Conservation (phyloP, 1,140 invertebrate species). For the Bradysia coprophila region DNA sequence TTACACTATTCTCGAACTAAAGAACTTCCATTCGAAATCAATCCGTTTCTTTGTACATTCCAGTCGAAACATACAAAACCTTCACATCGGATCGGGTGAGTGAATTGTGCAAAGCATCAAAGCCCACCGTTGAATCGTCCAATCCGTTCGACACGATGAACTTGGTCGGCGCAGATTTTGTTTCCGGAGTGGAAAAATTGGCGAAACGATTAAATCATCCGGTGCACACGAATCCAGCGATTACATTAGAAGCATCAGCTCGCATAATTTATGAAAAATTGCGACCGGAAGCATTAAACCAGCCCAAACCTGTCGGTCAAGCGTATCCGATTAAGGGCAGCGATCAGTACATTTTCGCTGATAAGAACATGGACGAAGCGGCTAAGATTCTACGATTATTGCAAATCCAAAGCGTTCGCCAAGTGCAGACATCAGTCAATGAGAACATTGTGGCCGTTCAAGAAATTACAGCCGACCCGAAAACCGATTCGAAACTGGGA, state of each 20-base stretch:
- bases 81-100: constrained; percentile 33
- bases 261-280: constrained; percentile 45
- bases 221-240: constrained; percentile 60
- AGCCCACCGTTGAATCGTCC: constrained; percentile 46
- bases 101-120: constrained; percentile 28
- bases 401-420: constrained; percentile 77
- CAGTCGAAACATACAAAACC: constrained; percentile 51
- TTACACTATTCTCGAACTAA: constrained; percentile 5
- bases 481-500: constrained; percentile 86
- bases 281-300: constrained; percentile 41
- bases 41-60: no score
- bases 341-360: constrained; percentile 28
- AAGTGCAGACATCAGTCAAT: constrained; percentile 89
- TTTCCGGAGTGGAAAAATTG: constrained; percentile 53
- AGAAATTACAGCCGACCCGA: constrained; percentile 86
- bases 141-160: constrained; percentile 73
- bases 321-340: constrained; percentile 39
- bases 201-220: constrained; percentile 62
- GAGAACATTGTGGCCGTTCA: constrained; percentile 85
- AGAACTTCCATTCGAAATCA: constrained; percentile 10
- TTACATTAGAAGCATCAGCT: constrained; percentile 56
- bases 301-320: constrained; percentile 43
- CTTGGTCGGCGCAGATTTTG: constrained; percentile 68
- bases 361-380: constrained; percentile 52
- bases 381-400: constrained; percentile 68